Evolutionary conservation across 2,888 invertebrate genomes (phyloP), one percentile per base, ranked within the genome.

Genomic region (Apeira syringaria): DNA sequence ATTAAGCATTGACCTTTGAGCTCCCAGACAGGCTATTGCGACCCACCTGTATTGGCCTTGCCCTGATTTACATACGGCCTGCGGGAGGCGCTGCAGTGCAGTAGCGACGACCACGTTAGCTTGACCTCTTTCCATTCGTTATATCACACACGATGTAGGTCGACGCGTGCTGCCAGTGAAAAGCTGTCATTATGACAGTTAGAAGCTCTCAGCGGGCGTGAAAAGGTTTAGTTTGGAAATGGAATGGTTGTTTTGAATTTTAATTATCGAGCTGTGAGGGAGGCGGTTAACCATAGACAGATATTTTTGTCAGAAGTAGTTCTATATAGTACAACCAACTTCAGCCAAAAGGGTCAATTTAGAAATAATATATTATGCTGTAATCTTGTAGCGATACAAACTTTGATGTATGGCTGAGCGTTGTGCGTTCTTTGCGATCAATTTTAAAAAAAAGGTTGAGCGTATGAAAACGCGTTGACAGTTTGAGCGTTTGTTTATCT

Each of bases 41-140:
- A 56, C 52, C 48, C 56, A 57, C 40, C 47, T 62, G 32, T 18
- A 30, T 35, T 53, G 69, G 67, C 76, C 79, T 78, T 75, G 78
- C 64, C 68, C 67, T 31, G 52, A 69, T 66, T 74, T 74, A 66
- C 63, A 66, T 68, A 62, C 61, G 66, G 65, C 64, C 69, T 68
- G 68, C 68, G 74, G 68, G 73, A 65, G 66, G 59, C 60, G 67
- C 63, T 76, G 74, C 77, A 71, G 65, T 74, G 68, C 70, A 50
- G 58, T 58, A 56, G 33, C 61, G 45, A 34, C 60, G 50, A 38
- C 76, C 60, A 60, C 34, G 49, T 49, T 46, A 59, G 25, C 46
- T 29, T 57, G 73, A 63, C 50, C 71, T 41, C 50, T 56, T 41
- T 51, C 31, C 35, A 43, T 38, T 38, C 20, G 26, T 29, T 46